phyloP scores from a whole-genome alignment of 1,140 invertebrate genomes.

The Apis laboriosa region DNA sequence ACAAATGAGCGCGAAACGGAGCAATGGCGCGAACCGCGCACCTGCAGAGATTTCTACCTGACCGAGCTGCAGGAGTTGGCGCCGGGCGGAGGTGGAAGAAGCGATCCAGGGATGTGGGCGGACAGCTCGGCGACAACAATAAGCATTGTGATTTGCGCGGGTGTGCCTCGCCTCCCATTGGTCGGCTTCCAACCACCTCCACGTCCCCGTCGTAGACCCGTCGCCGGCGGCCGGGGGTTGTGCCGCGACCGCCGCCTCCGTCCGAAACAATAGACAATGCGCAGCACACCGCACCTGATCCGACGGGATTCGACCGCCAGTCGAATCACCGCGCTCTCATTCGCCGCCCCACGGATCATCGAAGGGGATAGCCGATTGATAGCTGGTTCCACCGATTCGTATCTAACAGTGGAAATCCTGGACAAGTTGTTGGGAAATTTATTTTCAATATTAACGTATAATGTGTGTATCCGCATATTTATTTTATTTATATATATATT shows the following conservation, averaged over 20 bases:
- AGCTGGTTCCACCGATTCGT: background rate
- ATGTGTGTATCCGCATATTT: too few species aligned
- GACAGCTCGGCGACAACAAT: constrained; percentile 79
- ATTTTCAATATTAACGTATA: too few species aligned
- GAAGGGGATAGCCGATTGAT: background rate
- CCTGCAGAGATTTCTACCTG: constrained; percentile 57
- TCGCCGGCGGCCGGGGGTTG: constrained; percentile 70
- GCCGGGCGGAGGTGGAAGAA: constrained; percentile 48
- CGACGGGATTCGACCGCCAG: constrained; percentile 21
- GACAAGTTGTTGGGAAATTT: too few species aligned
- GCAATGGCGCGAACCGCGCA: constrained; percentile 4
- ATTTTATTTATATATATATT: too few species aligned
- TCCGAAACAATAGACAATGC: constrained; percentile 78
- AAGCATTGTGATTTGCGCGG: constrained; percentile 82
- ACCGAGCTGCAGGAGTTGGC: constrained; percentile 36
- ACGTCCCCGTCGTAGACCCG: constrained; percentile 61
- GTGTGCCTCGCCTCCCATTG: constrained; percentile 75
- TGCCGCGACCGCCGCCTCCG: constrained; percentile 71
- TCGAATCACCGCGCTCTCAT: background rate
- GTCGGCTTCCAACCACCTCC: constrained; percentile 70
- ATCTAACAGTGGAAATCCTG: too few species aligned
- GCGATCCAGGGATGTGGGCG: constrained; percentile 72
- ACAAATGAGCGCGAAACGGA: background rate
- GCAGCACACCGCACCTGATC: constrained; percentile 53
- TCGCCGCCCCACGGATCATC: background rate